Conservation (phyloP, 2,888 invertebrate species). For the Heliconius erato region DNA sequence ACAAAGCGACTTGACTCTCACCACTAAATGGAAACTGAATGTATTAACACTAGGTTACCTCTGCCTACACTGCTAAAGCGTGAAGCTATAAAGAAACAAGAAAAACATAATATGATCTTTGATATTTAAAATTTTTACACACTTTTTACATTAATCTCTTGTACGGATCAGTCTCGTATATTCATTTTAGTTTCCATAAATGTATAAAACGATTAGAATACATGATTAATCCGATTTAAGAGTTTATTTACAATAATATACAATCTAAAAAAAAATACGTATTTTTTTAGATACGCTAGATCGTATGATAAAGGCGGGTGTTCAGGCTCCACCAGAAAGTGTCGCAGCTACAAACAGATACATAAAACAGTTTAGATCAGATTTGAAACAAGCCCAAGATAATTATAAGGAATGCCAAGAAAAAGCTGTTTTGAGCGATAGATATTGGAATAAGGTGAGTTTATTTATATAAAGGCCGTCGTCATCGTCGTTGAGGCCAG, state of each 20-base stretch:
- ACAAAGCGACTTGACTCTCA: neutral
- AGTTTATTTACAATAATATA: neutral
- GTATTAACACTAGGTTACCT: neutral
- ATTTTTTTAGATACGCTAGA: conserved; percentile 70
- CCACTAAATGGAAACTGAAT: neutral
- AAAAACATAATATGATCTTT: no score
- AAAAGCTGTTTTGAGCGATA: conserved; percentile 88
- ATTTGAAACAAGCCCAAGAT: conserved; percentile 86
- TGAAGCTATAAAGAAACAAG: neutral
- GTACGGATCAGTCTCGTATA: no score
- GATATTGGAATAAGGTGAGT: conserved; percentile 93
- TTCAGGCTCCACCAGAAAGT: conserved; percentile 77
- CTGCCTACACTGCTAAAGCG: neutral
- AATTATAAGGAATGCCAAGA: conserved; percentile 85
- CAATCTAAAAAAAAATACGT: no score
- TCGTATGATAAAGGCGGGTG: conserved; percentile 70
- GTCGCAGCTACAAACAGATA: conserved; percentile 84
- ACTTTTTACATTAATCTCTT: no score
- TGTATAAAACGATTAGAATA: no score
- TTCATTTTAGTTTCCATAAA: no score
- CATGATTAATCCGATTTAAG: neutral
- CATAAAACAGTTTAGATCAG: conserved; percentile 83
- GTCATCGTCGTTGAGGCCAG: no score
- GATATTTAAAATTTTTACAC: no score
- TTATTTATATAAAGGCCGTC: neutral